phyloP scores from a whole-genome alignment of 1,140 invertebrate species.

The Eurosta solidaginis region DNA sequence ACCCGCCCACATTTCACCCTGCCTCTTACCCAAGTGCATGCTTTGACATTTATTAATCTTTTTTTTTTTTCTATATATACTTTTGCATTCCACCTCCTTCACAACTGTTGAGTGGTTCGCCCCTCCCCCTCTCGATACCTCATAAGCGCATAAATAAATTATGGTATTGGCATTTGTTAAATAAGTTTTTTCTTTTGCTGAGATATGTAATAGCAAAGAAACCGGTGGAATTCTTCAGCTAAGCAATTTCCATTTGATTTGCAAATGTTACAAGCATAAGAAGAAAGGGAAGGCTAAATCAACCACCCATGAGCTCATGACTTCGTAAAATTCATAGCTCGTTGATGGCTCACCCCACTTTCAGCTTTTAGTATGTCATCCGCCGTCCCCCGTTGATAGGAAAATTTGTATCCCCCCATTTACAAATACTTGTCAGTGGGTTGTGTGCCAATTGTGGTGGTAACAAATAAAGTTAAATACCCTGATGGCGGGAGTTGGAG shows the following conservation, averaged over 20 bases:
- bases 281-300: not conserved
- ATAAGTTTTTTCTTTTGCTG: not conserved
- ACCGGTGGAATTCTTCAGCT: not conserved
- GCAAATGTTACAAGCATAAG: not conserved
- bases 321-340: not conserved
- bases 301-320: not conserved
- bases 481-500: not conserved
- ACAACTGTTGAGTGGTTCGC: not conserved
- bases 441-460: not conserved
- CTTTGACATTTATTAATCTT: constrained; percentile 22
- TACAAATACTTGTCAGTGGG: not conserved
- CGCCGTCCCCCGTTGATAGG: not conserved
- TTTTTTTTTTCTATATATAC: not conserved
- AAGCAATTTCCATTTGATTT: constrained; percentile 31
- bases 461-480: constrained; percentile 7
- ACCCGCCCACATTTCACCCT: no score
- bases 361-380: not conserved
- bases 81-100: not conserved
- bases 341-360: not conserved
- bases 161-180: constrained; percentile 17
- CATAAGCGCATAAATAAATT: constrained; percentile 16
- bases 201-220: not conserved
- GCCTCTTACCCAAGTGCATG: not conserved
- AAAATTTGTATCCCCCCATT: not conserved
- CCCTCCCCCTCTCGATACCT: not conserved